phyloP scores from a whole-genome alignment of 2,888 invertebrate genomes.

The Drosophila rellima region DNA sequence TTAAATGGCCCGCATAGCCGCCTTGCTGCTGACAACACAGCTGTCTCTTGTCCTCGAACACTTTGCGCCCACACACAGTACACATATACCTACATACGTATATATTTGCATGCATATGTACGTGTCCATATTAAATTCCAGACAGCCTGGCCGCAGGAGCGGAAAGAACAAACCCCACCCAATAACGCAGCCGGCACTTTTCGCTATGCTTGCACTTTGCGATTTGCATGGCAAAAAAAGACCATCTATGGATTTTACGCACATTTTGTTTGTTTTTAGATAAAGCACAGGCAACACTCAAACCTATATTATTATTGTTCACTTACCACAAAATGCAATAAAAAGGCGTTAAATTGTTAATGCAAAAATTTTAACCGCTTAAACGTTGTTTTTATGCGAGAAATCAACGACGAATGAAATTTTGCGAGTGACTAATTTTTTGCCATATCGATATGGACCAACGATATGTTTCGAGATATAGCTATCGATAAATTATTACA shows the following conservation, averaged over 20 bases:
- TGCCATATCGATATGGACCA: conserved; percentile 22
- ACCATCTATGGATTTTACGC: conserved; percentile 38
- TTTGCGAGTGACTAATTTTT: conserved; percentile 53
- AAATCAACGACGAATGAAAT: conserved; percentile 53
- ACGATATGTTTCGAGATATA: neutral
- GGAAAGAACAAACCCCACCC: conserved; percentile 53
- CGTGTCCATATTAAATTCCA: conserved; percentile 51
- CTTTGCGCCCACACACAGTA: conserved; percentile 48
- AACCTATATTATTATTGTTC: conserved; percentile 13
- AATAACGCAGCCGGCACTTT: conserved; percentile 57
- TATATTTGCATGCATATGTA: conserved; percentile 11
- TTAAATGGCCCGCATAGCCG: conserved; percentile 40
- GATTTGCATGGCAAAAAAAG: conserved; percentile 8
- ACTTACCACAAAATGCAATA: conserved; percentile 56
- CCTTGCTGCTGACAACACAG: conserved; percentile 45
- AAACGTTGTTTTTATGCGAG: conserved; percentile 54
- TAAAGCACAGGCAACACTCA: conserved; percentile 36
- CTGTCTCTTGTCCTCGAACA: conserved; percentile 67
- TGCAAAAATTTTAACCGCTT: conserved; percentile 34
- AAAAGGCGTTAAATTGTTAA: conserved; percentile 28
- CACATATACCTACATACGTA: conserved; percentile 2
- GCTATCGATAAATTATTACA: conserved; percentile 2
- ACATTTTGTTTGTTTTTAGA: conserved; percentile 45
- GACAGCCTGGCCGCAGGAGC: conserved; percentile 59
- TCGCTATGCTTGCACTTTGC: conserved; percentile 36